These are phyloP conservation scores for Mactra quadrangularis DNA, from an alignment of 1,140 invertebrate genomes.

Conservation along the genomic window DNA sequence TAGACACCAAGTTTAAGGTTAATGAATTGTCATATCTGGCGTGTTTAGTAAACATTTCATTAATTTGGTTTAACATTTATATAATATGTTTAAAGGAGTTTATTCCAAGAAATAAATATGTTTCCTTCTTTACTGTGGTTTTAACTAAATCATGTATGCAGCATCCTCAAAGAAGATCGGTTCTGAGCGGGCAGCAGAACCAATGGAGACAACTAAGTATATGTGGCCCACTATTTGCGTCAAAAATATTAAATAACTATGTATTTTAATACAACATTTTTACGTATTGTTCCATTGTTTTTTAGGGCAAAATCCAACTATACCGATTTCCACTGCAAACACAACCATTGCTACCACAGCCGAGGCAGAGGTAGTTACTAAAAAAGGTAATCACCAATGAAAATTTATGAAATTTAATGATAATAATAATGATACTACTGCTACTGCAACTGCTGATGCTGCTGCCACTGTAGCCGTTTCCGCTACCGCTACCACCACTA, in stretches of 20 bases:
- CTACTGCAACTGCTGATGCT: constrained; percentile 30
- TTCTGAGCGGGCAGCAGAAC: too few relatives aligned
- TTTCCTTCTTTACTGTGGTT: too few relatives aligned
- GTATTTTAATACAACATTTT: constrained; percentile 9
- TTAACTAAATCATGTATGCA: too few relatives aligned
- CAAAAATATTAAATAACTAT: constrained; percentile 38
- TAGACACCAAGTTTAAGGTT: too few relatives aligned
- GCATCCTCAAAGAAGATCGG: too few relatives aligned
- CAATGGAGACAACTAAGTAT: too few relatives aligned
- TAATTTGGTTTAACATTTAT: too few relatives aligned
- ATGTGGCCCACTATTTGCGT: constrained; percentile 14
- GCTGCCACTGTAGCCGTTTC: too few relatives aligned
- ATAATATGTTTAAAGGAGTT: too few relatives aligned
- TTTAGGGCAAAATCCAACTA: constrained; percentile 17
- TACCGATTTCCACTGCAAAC: constrained; percentile 8
- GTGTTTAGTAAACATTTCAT: too few relatives aligned
- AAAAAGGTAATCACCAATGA: constrained; percentile 39
- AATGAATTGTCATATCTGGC: too few relatives aligned
- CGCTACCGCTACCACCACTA: background rate
- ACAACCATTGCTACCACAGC: constrained; percentile 30
- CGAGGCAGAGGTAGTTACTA: constrained; percentile 32
- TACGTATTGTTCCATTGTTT: constrained; percentile 30
- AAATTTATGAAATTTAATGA: constrained; percentile 42
- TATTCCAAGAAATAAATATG: too few relatives aligned
- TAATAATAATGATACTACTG: constrained; percentile 29